phyloP scores from a whole-genome alignment of 2,113 vertebrate species.

The Suricata suricatta region DNA sequence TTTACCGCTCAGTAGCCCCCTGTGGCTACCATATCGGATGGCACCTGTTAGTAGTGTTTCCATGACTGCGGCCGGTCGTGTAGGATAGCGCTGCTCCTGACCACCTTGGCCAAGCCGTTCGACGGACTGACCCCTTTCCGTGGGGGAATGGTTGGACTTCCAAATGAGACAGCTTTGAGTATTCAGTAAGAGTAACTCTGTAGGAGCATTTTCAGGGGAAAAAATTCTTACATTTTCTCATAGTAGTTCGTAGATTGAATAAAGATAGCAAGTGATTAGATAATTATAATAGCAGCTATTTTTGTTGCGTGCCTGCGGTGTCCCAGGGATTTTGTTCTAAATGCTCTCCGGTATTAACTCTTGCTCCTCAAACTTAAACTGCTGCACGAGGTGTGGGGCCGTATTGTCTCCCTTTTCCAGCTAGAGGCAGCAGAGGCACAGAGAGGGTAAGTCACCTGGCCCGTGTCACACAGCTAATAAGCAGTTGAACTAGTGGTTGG shows the following conservation, averaged over 20 bases:
- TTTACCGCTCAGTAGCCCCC: background rate
- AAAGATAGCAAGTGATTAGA: background rate
- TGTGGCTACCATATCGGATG: background rate
- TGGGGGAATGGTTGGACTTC: background rate
- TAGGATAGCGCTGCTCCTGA: background rate
- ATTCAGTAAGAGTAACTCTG: background rate
- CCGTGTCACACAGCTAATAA: background rate
- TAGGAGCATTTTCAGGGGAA: background rate
- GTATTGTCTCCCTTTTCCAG: too few species aligned
- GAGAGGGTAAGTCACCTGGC: background rate
- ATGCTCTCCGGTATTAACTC: background rate
- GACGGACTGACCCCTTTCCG: rapidly evolving
- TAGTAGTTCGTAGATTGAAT: background rate
- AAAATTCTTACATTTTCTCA: background rate
- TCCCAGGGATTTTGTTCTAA: background rate
- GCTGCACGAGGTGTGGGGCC: rapidly evolving
- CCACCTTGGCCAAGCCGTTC: background rate
- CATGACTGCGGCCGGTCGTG: background rate
- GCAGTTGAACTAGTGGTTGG: background rate
- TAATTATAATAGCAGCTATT: background rate
- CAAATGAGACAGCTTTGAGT: background rate
- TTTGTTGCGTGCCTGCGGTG: background rate
- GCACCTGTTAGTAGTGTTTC: rapidly evolving
- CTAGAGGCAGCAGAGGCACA: background rate
- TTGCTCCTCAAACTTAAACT: background rate